Evolutionary conservation across 2,888 invertebrate genomes (phyloP).

Genomic region (Cancer borealis): DNA sequence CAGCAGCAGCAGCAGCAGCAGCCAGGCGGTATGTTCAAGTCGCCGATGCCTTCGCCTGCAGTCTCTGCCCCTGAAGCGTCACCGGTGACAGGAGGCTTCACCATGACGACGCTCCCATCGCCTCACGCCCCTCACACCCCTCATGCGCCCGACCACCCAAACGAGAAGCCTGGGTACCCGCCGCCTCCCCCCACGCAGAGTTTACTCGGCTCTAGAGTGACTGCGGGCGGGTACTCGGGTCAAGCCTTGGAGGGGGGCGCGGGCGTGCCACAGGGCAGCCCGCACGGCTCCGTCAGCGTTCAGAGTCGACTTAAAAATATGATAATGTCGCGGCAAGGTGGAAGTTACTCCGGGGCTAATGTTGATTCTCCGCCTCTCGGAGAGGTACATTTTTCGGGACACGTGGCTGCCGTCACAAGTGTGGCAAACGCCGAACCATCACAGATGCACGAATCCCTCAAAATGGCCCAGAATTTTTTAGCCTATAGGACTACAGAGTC

Average conservation of each 20-base stretch:
- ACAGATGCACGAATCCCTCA: constrained; percentile 74
- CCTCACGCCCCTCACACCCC: constrained; percentile 73
- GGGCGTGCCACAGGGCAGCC: constrained; percentile 76
- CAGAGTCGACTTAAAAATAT: constrained; percentile 76
- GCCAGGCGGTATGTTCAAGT: constrained; percentile 74
- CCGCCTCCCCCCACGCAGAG: constrained; percentile 75
- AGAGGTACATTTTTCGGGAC: constrained; percentile 76
- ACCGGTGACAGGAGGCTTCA: constrained; percentile 74
- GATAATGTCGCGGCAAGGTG: constrained; percentile 77
- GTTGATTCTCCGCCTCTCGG: constrained; percentile 73
- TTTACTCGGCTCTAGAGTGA: constrained; percentile 76
- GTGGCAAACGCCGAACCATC: constrained; percentile 69
- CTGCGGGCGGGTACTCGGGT: constrained; percentile 75
- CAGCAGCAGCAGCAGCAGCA: constrained; percentile 59
- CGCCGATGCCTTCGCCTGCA: constrained; percentile 73
- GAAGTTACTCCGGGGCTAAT: constrained; percentile 67
- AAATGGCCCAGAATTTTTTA: constrained; percentile 77
- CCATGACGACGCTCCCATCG: constrained; percentile 74
- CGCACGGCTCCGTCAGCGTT: constrained; percentile 72
- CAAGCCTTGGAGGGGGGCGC: constrained; percentile 73
- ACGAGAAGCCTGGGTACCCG: constrained; percentile 76
- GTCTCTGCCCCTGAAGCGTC: constrained; percentile 75
- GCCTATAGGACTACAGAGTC: constrained; percentile 78
- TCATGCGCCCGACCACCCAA: constrained; percentile 73
- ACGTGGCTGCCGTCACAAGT: constrained; percentile 76